These are phyloP conservation scores for Chrysopilus asiliformis DNA, from an alignment of 2,888 invertebrate genomes.

Conservation along the genomic window DNA sequence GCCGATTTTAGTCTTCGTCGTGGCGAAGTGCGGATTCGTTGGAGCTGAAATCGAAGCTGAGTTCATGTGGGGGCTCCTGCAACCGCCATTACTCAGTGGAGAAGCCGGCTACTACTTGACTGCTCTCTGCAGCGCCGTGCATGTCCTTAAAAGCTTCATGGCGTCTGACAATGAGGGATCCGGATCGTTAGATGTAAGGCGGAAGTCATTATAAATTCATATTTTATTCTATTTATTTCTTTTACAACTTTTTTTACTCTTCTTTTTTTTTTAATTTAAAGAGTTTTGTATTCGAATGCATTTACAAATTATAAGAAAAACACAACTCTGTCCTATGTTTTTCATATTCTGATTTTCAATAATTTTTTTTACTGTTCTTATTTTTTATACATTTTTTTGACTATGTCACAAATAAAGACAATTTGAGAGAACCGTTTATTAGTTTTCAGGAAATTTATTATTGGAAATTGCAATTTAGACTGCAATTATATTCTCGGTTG, in stretches of 20 bases:
- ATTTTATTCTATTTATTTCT: conserved; percentile 3
- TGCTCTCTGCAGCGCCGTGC: conserved; percentile 81
- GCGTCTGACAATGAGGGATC: conserved; percentile 33
- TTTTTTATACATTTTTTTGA: too few relatives aligned
- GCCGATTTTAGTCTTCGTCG: conserved; percentile 81
- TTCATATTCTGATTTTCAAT: too few relatives aligned
- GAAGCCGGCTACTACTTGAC: conserved; percentile 94
- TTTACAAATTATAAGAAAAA: too few relatives aligned
- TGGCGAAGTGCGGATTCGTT: conserved; percentile 79
- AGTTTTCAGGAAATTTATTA: too few relatives aligned
- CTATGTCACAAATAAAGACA: too few relatives aligned
- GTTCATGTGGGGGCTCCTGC: conserved; percentile 89
- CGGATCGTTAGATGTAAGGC: conserved; percentile 34
- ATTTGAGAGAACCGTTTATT: too few relatives aligned
- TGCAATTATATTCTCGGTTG: too few relatives aligned
- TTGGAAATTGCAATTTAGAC: too few relatives aligned
- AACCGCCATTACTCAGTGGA: conserved; percentile 78
- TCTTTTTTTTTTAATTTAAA: background rate
- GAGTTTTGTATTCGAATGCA: background rate
- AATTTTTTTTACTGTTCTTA: too few relatives aligned
- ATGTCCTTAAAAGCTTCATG: conserved; percentile 36
- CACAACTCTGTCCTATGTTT: too few relatives aligned
- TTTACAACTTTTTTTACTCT: background rate
- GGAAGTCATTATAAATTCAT: too few relatives aligned
- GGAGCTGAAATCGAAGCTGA: conserved; percentile 92